Conservation (phyloP, 1,140 invertebrate species). For the Diachasma alloeum region DNA sequence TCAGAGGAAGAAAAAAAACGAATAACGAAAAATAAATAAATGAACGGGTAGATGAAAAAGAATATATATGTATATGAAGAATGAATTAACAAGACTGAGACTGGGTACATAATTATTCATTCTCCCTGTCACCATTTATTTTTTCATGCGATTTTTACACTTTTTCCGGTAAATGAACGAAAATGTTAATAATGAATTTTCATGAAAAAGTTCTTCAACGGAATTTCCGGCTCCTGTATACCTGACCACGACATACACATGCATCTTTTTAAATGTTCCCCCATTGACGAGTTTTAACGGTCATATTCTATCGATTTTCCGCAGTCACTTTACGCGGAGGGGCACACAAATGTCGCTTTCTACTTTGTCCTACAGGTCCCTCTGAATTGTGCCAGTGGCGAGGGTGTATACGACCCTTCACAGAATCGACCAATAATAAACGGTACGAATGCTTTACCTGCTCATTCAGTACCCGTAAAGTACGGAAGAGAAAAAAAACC, state of each 20-base stretch:
- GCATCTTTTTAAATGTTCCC: background rate
- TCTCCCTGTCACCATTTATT: background rate
- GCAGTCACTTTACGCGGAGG: background rate
- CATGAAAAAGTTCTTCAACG: background rate
- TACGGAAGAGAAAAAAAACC: background rate
- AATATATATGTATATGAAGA: slow-evolving; percentile 8
- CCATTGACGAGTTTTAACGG: slow-evolving; percentile 16
- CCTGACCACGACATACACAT: slow-evolving; percentile 23
- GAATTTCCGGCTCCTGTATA: slow-evolving; percentile 4
- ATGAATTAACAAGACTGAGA: background rate
- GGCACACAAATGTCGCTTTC: background rate
- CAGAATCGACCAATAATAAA: background rate
- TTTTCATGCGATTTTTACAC: background rate
- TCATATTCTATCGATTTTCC: slow-evolving; percentile 9
- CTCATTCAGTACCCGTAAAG: background rate
- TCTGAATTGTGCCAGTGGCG: background rate
- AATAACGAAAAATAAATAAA: slow-evolving; percentile 15
- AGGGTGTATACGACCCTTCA: background rate
- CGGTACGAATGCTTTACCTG: background rate
- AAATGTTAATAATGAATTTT: background rate
- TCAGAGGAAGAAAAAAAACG: background rate
- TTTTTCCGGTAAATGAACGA: background rate
- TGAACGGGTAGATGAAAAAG: background rate
- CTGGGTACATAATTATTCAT: slow-evolving; percentile 17
- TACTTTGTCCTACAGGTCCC: background rate